Percentiles rank a stretch among this genome's conserved stretches.
These are phyloP conservation scores for Chironomus tentans DNA, from an alignment of 2,888 invertebrate genomes.

Conservation along the genomic window DNA sequence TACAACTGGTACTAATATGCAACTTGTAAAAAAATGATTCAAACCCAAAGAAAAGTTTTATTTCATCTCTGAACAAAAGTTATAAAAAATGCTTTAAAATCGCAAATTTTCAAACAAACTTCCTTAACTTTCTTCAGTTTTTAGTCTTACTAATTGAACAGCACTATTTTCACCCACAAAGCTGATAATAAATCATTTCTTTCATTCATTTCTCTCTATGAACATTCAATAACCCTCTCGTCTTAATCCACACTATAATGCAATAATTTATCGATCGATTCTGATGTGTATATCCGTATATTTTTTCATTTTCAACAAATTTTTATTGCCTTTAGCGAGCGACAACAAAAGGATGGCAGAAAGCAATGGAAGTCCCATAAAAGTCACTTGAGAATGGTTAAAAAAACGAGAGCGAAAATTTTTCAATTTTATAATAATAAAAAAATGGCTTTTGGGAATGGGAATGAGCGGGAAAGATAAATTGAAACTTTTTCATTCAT, in stretches of 20 bases:
- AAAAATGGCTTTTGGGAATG: neutral
- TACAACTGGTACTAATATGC: too few species aligned
- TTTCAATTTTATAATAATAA: neutral
- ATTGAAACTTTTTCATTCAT: neutral
- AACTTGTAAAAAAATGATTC: too few species aligned
- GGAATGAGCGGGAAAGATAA: too few species aligned
- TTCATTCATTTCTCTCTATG: neutral
- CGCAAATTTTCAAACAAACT: too few species aligned
- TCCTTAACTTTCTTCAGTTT: too few species aligned
- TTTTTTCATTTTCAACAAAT: too few species aligned
- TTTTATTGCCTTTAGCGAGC: neutral
- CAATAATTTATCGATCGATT: slow-evolving; percentile 12
- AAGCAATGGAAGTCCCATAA: neutral
- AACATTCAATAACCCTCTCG: neutral
- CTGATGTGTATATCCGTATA: too few species aligned
- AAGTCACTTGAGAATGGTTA: neutral
- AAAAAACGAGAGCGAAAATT: slow-evolving; percentile 2
- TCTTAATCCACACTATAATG: neutral
- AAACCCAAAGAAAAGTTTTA: too few species aligned
- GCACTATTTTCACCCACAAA: neutral
- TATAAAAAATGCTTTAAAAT: too few species aligned
- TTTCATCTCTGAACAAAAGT: too few species aligned
- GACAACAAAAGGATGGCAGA: neutral
- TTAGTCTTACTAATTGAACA: too few species aligned
- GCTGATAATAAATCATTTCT: neutral